Evolutionary conservation across 2,113 vertebrate genomes (phyloP).

Genomic region (Apistogramma diplotaenia): DNA sequence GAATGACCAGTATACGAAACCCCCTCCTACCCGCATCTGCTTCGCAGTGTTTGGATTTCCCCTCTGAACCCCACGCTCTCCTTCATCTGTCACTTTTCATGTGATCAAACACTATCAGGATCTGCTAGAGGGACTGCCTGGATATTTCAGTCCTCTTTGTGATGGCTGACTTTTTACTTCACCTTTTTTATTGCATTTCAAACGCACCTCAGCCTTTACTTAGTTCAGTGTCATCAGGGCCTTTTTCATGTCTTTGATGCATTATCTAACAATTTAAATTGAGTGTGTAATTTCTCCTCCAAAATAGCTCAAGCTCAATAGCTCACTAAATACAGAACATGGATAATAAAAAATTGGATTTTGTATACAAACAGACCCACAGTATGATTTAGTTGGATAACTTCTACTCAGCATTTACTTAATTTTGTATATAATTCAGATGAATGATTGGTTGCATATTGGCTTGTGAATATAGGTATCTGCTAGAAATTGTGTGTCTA

Average conservation of each 20-base stretch:
- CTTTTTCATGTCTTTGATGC: not conserved
- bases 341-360: not conserved
- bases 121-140: not conserved
- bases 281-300: not conserved
- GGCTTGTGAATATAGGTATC: not conserved
- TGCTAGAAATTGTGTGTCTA: not conserved
- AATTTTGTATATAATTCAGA: not conserved
- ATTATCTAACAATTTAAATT: not conserved
- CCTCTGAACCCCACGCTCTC: not conserved
- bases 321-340: not conserved
- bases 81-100: not conserved
- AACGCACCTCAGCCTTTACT: not conserved
- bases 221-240: not conserved
- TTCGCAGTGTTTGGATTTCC: not conserved
- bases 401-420: not conserved
- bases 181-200: not conserved
- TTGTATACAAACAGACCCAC: not conserved
- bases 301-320: not conserved
- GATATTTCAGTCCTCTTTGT: not conserved
- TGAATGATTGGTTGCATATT: not conserved
- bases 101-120: not conserved
- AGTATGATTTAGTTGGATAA: no score
- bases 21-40: not conserved
- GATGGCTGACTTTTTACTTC: not conserved
- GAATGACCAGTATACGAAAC: not conserved